These are phyloP conservation scores for Neomonachus schauinslandi DNA, from an alignment of 2,113 vertebrate species.

Conservation along the genomic window DNA sequence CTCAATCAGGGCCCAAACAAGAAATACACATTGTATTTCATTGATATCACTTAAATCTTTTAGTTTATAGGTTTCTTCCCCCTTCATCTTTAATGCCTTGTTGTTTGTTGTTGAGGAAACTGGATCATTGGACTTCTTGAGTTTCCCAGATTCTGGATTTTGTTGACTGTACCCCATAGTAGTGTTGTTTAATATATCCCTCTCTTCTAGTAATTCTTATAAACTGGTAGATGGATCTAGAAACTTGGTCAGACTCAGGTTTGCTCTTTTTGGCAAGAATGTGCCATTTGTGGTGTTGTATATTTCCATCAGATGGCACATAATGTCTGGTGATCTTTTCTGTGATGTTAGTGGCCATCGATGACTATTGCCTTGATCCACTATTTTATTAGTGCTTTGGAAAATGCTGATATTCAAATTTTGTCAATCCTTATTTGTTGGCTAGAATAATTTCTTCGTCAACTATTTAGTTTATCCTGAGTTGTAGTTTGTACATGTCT, in stretches of 20 bases:
- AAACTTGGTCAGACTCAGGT: not conserved
- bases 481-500: not conserved
- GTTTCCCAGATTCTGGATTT: not conserved
- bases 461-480: not conserved
- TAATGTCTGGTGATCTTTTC: not conserved
- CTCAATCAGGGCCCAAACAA: not conserved
- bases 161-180: not conserved
- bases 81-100: not conserved
- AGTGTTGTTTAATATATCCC: not conserved
- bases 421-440: not conserved
- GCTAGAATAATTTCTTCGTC: not conserved
- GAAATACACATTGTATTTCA: not conserved
- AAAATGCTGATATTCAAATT: not conserved
- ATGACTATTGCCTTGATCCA: not conserved
- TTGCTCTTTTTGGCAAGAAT: not conserved
- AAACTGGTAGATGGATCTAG: not conserved
- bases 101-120: not conserved
- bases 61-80: not conserved
- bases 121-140: not conserved
- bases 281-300: not conserved
- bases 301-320: not conserved
- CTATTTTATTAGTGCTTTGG: not conserved
- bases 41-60: not conserved
- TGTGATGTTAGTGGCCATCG: not conserved
- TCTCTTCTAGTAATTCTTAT: not conserved